Percentiles rank a stretch among this genome's conserved stretches.
Evolutionary conservation across 2,113 vertebrate genomes (phyloP).

Genomic region (Capricornis sumatraensis): DNA sequence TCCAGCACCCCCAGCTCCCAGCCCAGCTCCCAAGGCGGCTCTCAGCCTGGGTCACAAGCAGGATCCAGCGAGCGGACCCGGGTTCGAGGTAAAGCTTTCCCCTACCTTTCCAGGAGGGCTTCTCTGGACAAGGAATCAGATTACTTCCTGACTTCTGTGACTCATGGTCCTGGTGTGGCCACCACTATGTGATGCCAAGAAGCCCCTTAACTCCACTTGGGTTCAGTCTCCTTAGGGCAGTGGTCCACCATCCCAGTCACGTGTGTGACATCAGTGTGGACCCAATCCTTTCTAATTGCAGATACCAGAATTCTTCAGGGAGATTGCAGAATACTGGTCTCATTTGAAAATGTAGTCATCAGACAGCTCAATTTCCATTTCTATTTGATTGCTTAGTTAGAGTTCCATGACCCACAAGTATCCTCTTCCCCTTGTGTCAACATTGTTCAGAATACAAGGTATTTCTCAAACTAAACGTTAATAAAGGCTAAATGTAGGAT

Average conservation of each 20-base stretch:
- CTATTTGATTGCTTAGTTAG: not conserved
- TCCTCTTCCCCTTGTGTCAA: not conserved
- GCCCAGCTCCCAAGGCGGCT: conserved; percentile 92
- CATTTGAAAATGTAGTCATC: not conserved
- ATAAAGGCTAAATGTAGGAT: not conserved
- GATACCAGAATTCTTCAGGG: not conserved
- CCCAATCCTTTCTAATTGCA: not conserved
- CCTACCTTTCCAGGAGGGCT: not conserved
- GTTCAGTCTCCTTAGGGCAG: not conserved
- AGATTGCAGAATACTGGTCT: not conserved
- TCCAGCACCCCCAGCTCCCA: conserved; percentile 95
- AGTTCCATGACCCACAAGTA: not conserved
- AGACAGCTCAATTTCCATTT: not conserved
- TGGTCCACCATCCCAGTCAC: not conserved
- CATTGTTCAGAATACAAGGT: not conserved
- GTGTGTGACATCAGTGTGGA: not conserved
- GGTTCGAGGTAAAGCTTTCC: conserved; percentile 86
- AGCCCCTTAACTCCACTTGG: not conserved
- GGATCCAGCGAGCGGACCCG: conserved; percentile 92
- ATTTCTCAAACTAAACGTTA: conserved; percentile 1
- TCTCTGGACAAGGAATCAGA: not conserved
- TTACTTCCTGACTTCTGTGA: not conserved
- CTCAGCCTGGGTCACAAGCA: conserved; percentile 86
- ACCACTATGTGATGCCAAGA: too few species aligned
- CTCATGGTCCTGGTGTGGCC: not conserved